phyloP scores from a whole-genome alignment of 2,888 invertebrate species.

The Lochmaea capreae region DNA sequence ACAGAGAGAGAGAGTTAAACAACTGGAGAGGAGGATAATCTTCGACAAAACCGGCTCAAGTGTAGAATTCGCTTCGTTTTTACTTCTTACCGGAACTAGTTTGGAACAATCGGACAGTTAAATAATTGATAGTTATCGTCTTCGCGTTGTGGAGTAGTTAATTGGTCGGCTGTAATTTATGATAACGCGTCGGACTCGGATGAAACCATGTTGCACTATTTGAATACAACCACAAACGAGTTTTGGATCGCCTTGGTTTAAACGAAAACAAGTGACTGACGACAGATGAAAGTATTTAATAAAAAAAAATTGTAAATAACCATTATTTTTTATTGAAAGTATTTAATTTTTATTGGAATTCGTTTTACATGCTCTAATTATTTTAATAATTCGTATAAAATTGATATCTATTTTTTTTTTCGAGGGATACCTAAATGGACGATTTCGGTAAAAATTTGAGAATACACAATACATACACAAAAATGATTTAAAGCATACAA shows the following conservation, averaged over 20 bases:
- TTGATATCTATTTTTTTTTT: too few relatives aligned
- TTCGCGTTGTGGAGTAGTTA: neutral
- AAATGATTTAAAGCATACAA: too few relatives aligned
- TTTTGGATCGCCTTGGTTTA: neutral
- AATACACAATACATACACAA: too few relatives aligned
- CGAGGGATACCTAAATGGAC: too few relatives aligned
- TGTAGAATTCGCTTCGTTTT: conserved; percentile 30
- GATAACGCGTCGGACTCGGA: neutral
- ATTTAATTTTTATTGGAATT: neutral
- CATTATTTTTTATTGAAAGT: neutral
- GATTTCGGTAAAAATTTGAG: too few relatives aligned
- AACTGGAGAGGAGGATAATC: conserved; percentile 61
- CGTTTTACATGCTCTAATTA: too few relatives aligned
- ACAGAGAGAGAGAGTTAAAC: conserved; percentile 62
- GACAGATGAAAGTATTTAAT: conserved; percentile 4
- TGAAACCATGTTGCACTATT: neutral
- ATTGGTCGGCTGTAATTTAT: neutral
- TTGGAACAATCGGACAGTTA: conserved; percentile 1
- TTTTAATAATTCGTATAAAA: too few relatives aligned
- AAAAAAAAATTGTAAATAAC: neutral
- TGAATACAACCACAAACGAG: conserved; percentile 1
- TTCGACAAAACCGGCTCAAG: conserved; percentile 60
- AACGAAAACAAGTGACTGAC: neutral
- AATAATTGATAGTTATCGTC: conserved; percentile 4
- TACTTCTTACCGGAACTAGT: neutral